phyloP scores from a whole-genome alignment of 1,140 invertebrate species.

The Pachyrhynchus sulphureomaculatus region DNA sequence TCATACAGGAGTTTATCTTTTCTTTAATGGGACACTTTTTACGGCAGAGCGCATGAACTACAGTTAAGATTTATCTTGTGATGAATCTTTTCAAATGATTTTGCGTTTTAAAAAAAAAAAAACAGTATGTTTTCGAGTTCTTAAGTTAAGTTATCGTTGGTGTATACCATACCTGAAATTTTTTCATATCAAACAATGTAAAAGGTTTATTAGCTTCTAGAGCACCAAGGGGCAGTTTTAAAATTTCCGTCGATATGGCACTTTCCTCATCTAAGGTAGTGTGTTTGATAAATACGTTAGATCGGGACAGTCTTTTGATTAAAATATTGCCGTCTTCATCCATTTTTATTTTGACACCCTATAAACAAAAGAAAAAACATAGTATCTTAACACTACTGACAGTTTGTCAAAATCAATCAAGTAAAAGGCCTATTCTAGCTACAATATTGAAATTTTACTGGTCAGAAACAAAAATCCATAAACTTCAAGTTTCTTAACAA shows the following conservation, averaged over 20 bases:
- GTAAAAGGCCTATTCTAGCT: too few relatives aligned
- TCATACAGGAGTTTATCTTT: too few relatives aligned
- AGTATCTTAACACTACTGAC: neutral
- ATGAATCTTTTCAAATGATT: too few relatives aligned
- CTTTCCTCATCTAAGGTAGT: slow-evolving; percentile 79
- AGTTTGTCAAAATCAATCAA: slow-evolving; percentile 49
- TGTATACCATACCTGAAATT: slow-evolving; percentile 89
- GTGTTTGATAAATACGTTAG: slow-evolving; percentile 83
- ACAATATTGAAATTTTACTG: too few relatives aligned
- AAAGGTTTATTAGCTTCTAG: slow-evolving; percentile 84
- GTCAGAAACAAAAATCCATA: too few relatives aligned
- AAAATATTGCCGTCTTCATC: slow-evolving; percentile 90
- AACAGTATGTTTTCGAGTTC: too few relatives aligned
- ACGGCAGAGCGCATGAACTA: too few relatives aligned
- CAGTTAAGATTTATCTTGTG: too few relatives aligned
- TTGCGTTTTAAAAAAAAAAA: too few relatives aligned
- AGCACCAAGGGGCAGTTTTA: slow-evolving; percentile 79
- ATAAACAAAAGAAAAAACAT: neutral
- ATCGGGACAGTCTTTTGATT: slow-evolving; percentile 86
- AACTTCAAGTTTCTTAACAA: too few relatives aligned
- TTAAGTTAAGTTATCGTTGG: too few relatives aligned
- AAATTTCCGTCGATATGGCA: slow-evolving; percentile 80
- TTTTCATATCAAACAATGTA: slow-evolving; percentile 94
- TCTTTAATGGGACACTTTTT: too few relatives aligned
- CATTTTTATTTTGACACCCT: slow-evolving; percentile 92